Evolutionary conservation across 92 coral and sea anemone species (phyloP).

Genomic region (Diadumene lineata): DNA sequence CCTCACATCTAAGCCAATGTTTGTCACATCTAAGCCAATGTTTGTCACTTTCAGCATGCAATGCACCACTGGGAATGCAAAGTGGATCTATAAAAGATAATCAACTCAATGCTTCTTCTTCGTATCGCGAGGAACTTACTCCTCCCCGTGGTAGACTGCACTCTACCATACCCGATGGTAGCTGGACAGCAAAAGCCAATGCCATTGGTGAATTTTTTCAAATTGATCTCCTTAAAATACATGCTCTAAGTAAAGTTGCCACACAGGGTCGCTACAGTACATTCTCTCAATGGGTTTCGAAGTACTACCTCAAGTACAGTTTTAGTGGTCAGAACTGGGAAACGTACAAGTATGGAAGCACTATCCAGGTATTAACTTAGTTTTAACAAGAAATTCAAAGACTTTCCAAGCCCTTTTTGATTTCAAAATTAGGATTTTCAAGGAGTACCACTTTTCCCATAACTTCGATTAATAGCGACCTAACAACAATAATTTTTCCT

Average conservation of each 20-base stretch:
- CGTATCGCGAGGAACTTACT: not conserved
- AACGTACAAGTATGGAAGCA: slow-evolving; percentile 6
- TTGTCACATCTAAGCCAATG: not conserved
- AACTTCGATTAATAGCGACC: too few relatives aligned
- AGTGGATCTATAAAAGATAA: slow-evolving; percentile 15
- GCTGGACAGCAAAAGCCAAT: not conserved
- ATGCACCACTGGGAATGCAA: slow-evolving; percentile 17
- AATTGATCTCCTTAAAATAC: slow-evolving; percentile 4
- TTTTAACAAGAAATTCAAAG: not conserved
- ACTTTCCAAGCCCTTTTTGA: too few relatives aligned
- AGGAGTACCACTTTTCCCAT: too few relatives aligned
- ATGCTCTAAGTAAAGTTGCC: slow-evolving; percentile 14
- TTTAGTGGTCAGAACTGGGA: slow-evolving; percentile 5
- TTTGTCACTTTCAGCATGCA: not conserved
- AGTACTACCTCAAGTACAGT: slow-evolving; percentile 19
- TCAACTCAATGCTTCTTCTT: slow-evolving; percentile 13
- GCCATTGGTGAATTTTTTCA: slow-evolving; percentile 14
- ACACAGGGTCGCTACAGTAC: slow-evolving; percentile 4
- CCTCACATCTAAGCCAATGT: not conserved
- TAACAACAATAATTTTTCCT: too few relatives aligned
- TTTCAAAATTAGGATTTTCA: not conserved
- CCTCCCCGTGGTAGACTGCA: not conserved
- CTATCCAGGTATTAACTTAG: not conserved
- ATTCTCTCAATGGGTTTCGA: slow-evolving; percentile 6
- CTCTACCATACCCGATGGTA: not conserved